A percentile compares a stretch with the other conserved stretches of the same genome.
phyloP scores from a whole-genome alignment of 1,140 invertebrate species.

The Ericerus pela region DNA sequence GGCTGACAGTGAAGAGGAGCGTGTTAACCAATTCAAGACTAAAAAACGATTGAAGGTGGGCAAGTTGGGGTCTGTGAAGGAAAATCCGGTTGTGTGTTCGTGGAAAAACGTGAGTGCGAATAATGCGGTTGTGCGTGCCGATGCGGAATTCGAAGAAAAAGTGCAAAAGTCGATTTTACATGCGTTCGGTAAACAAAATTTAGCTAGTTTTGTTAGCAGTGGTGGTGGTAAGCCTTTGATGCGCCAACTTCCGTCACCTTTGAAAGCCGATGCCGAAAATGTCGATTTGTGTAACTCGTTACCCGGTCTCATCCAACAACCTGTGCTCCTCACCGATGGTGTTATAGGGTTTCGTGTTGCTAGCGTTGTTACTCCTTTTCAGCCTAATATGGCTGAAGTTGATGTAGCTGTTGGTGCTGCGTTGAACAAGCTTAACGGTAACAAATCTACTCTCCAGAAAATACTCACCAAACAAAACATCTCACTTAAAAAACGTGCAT shows the following conservation, averaged over 20 bases:
- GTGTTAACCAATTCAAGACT: conserved; percentile 28
- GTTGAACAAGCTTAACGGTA: conserved; percentile 33
- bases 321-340: conserved; percentile 33
- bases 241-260: conserved; percentile 35
- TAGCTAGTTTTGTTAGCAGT: neutral
- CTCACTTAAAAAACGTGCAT: too few species aligned
- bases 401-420: conserved; percentile 32
- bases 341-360: conserved; percentile 43
- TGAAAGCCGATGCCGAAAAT: conserved; percentile 35
- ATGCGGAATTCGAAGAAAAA: neutral
- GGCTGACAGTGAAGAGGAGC: conserved; percentile 39
- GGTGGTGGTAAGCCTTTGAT: neutral
- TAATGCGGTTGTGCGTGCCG: neutral
- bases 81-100: conserved; percentile 16
- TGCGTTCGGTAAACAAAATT: conserved; percentile 16
- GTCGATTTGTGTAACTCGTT: conserved; percentile 29
- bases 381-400: conserved; percentile 37
- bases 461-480: neutral
- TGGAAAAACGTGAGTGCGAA: conserved; percentile 27
- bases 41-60: conserved; percentile 24
- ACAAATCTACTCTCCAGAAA: neutral
- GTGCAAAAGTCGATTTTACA: conserved; percentile 21
- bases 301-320: conserved; percentile 28
- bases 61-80: conserved; percentile 25
- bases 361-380: conserved; percentile 42